Percentiles rank a stretch among this genome's conserved stretches.
phyloP scores from a whole-genome alignment of 2,113 vertebrate genomes.

The Chaenocephalus aceratus region DNA sequence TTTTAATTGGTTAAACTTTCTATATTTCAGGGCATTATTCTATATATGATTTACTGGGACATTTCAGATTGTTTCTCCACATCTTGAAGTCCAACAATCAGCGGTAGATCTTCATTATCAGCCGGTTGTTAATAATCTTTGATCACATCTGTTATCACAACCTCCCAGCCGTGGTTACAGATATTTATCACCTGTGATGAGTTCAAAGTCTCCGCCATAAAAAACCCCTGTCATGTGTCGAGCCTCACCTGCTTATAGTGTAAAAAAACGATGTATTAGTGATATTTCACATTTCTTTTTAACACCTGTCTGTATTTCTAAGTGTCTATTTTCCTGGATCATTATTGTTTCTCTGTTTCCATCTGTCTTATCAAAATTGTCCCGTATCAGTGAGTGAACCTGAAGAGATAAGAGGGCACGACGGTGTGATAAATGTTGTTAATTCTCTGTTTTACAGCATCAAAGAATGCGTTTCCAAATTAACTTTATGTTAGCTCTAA shows the following conservation, averaged over 20 bases:
- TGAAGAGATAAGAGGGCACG: not conserved
- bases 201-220: constrained; percentile 64
- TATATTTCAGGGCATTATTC: not conserved
- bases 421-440: not conserved
- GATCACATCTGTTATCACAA: constrained; percentile 6
- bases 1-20: too few relatives aligned
- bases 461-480: too few relatives aligned
- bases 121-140: not conserved
- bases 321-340: not conserved
- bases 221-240: constrained; percentile 5
- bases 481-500: not conserved
- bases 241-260: not conserved
- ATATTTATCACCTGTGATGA: constrained; percentile 35
- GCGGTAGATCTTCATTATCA: not conserved
- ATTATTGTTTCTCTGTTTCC: not conserved
- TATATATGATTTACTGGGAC: not conserved
- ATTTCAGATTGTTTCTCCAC: not conserved
- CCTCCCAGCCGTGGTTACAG: not conserved
- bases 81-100: not conserved
- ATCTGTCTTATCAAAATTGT: not conserved
- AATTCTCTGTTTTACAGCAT: not conserved
- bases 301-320: too few relatives aligned
- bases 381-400: not conserved
- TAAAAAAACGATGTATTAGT: not conserved
- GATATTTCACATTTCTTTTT: too few relatives aligned